Evolutionary conservation across 2,888 invertebrate genomes (phyloP).

Genomic region (Synergus gifuensis): DNA sequence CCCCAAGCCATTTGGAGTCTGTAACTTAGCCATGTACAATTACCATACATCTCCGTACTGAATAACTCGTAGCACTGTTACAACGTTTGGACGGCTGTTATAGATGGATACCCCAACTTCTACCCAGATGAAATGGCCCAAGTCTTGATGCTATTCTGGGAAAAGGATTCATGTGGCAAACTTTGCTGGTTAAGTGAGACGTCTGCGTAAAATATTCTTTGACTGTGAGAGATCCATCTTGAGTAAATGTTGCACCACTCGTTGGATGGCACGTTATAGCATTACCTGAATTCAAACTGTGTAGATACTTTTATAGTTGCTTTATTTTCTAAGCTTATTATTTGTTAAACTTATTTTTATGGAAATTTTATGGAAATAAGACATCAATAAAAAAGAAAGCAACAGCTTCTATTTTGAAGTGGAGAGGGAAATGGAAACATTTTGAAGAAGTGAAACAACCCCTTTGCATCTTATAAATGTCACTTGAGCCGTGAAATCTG

Average conservation of each 20-base stretch:
- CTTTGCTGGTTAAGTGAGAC: conserved; percentile 32
- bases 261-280: not conserved
- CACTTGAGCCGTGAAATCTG: conserved; percentile 72
- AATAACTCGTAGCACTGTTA: conserved; percentile 62
- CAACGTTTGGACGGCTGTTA: conserved; percentile 68
- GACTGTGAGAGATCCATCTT: conserved; percentile 54
- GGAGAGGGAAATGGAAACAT: conserved; percentile 43
- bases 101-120: conserved; percentile 65
- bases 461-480: conserved; percentile 71
- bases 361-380: no score
- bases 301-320: no score
- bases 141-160: conserved; percentile 36
- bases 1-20: conserved; percentile 70
- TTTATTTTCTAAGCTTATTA: no score
- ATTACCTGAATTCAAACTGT: not conserved
- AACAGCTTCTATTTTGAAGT: not conserved
- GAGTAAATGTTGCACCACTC: conserved; percentile 44
- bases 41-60: conserved; percentile 70
- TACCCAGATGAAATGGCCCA: conserved; percentile 36
- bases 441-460: conserved; percentile 50
- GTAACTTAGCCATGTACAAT: conserved; percentile 74
- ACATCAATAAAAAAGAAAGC: not conserved
- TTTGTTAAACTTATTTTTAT: no score
- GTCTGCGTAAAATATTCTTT: conserved; percentile 41
- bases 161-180: conserved; percentile 41